Percentiles rank a stretch among this genome's conserved stretches.
Evolutionary conservation across 2,113 vertebrate species (phyloP).

Genomic region (Caranx ignobilis): DNA sequence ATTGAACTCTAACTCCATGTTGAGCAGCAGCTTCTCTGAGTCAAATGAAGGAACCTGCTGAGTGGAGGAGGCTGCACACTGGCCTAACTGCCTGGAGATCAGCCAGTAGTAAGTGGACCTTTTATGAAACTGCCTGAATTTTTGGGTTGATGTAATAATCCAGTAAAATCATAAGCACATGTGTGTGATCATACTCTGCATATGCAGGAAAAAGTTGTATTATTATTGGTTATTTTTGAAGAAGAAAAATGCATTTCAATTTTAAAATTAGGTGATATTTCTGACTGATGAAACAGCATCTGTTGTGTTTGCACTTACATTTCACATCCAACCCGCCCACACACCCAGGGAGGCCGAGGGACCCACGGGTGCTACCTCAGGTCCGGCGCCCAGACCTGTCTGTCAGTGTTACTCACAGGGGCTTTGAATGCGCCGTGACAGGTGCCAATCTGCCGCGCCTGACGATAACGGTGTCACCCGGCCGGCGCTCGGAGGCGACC

Average conservation of each 20-base stretch:
- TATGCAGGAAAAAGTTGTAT: not conserved
- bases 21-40: not conserved
- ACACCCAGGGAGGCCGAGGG: constrained; percentile 33
- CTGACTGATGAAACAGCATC: not conserved
- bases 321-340: constrained; percentile 4
- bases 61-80: not conserved
- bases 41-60: not conserved
- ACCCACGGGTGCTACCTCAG: constrained; percentile 74
- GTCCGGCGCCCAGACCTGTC: constrained; percentile 71
- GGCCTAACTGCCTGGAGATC: not conserved
- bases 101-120: not conserved
- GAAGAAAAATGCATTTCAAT: too few species aligned
- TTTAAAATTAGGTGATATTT: not conserved
- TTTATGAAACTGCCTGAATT: not conserved
- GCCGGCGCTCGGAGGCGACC: constrained; percentile 53
- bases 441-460: constrained; percentile 75
- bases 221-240: not conserved
- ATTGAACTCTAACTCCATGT: not conserved
- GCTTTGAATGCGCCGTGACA: constrained; percentile 71
- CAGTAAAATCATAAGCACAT: not conserved
- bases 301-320: constrained; percentile 61
- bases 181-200: not conserved
- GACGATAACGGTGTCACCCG: constrained; percentile 64
- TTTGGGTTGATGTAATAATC: not conserved
- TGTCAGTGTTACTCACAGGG: constrained; percentile 75